These are phyloP conservation scores for Heterotilapia buettikoferi DNA, from an alignment of 2,113 vertebrate genomes.

Conservation along the genomic window DNA sequence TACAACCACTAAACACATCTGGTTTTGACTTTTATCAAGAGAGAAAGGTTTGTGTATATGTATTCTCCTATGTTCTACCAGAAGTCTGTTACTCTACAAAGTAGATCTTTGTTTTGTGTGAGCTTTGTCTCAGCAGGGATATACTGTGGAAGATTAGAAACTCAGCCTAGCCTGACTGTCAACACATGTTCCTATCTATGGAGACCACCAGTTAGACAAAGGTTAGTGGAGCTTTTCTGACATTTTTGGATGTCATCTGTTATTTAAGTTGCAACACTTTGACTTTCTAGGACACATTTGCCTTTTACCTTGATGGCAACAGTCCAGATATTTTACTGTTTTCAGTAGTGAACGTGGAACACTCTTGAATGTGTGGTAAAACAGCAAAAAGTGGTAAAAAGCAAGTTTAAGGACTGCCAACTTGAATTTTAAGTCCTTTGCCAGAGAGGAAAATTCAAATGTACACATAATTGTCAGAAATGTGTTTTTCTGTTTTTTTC, in stretches of 20 bases:
- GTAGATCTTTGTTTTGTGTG: not conserved
- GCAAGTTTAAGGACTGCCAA: not conserved
- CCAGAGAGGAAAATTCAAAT: not conserved
- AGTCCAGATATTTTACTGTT: conserved; percentile 8
- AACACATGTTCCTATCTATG: not conserved
- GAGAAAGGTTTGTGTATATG: not conserved
- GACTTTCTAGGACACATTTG: conserved; percentile 15
- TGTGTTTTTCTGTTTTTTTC: not conserved
- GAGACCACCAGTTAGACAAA: conserved; percentile 15
- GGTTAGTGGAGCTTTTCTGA: conserved; percentile 12
- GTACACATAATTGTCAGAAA: not conserved
- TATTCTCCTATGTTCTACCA: not conserved
- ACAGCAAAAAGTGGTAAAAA: not conserved
- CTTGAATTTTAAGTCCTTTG: not conserved
- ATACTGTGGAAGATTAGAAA: not conserved
- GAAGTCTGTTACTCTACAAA: not conserved
- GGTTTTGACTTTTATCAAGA: not conserved
- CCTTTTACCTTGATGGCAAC: conserved; percentile 8
- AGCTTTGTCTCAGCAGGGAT: not conserved
- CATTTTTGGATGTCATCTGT: not conserved
- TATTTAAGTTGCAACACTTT: not conserved
- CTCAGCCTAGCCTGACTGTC: not conserved
- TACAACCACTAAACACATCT: not conserved
- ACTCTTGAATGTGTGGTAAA: not conserved
- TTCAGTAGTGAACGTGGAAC: not conserved